Base-by-base conservation (phyloP, 2,797 vertebrate species). In the Odontamblyopus lacepedii region DNA sequence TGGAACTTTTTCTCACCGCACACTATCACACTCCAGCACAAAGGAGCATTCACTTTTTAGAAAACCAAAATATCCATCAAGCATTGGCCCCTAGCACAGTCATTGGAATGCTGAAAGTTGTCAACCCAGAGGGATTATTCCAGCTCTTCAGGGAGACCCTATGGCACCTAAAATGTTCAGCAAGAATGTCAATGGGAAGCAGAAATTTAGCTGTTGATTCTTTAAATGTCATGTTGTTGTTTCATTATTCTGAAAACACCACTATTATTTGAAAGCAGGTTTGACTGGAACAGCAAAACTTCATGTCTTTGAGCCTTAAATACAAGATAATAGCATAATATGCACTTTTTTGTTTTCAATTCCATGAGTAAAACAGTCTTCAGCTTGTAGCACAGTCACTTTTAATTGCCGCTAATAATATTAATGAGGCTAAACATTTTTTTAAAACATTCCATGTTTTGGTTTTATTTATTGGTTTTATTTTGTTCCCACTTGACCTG, bases 1-100 rank as follows among this genome's bases (percentile, higher is more conserved):
- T 63, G 35, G 62, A 38, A 8, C 35, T 41, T 63, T 32, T 63
- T 32, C 35, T 62, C 18, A 9, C 30, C n/a, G 11, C 30, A 12
- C 35, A n/a, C 30, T 63, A 63, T 63, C 62, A 63, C 62, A 35
- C n/a, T 32, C 19, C 11, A 18, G 62, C 62, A 63, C 62, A 63
- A 63, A 63, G 62, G 35, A n/a, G 19, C 19, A 5, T 23, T 41
- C 62, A 23, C 62, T 63, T 63, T 41, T 38, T 41, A 41, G 62
- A 41, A 63, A 63, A 38, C 62, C 62, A 41, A 63, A 63, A 41
- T 63, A 63, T 63, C 62, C 62, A 63, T 63, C 62, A 63, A 63
- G n/a, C 62, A 23, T 23, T 63, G 3, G 19, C 62, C 62, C 35
- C 35, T 6, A 41, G 62, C 62, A 41, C 8, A n/a, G 62, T 63